Conservation (phyloP, 2,113 vertebrate genomes). For the Psittacus erithacus region DNA sequence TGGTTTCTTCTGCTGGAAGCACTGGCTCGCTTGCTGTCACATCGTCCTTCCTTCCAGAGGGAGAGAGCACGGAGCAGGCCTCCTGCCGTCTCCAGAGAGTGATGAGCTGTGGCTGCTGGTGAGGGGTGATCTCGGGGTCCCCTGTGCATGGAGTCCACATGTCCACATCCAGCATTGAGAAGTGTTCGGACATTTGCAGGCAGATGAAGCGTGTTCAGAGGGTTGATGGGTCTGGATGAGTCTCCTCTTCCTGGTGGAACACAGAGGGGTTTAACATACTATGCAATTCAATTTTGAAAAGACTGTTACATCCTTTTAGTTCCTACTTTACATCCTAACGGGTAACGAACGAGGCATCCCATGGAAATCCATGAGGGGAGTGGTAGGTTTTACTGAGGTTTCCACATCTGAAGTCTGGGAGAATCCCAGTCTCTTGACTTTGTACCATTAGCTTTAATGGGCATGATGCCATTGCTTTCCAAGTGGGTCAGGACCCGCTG, state of each 20-base stretch:
- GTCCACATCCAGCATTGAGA: background rate
- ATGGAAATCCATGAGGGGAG: background rate
- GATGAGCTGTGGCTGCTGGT: background rate
- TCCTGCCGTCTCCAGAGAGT: background rate
- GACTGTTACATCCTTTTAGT: conserved; percentile 20
- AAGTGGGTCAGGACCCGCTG: background rate
- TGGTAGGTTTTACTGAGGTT: background rate
- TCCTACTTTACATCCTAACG: background rate
- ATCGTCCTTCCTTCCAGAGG: background rate
- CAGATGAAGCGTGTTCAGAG: background rate
- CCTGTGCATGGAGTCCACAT: background rate
- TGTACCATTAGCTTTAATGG: conserved; percentile 7
- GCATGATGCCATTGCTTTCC: background rate
- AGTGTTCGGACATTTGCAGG: background rate
- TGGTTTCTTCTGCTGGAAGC: conserved; percentile 32
- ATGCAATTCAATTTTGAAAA: conserved; percentile 47
- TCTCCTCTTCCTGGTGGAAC: background rate
- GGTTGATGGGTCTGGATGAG: background rate
- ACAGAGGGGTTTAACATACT: conserved; percentile 35
- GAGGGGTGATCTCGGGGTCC: background rate
- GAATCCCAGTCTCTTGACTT: background rate
- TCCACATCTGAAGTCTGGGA: background rate
- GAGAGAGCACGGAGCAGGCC: background rate
- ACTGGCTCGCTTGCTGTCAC: background rate
- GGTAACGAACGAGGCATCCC: background rate